phyloP scores from a whole-genome alignment of 2,888 invertebrate species.

The Pyrrhia umbra region DNA sequence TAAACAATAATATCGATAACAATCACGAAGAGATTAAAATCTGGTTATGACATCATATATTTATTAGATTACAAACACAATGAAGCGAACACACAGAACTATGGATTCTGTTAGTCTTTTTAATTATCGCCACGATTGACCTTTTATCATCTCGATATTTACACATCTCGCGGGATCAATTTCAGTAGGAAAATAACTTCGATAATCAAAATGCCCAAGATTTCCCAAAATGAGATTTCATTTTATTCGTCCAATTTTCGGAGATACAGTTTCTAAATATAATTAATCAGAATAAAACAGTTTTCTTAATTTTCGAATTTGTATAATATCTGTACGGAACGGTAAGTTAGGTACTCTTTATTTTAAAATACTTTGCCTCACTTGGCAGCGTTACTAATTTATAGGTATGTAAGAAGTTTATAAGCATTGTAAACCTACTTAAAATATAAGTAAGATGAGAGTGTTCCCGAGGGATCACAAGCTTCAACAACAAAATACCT shows the following conservation, averaged over 20 bases:
- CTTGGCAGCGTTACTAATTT: neutral
- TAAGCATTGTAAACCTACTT: conserved; percentile 21
- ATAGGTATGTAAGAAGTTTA: conserved; percentile 23
- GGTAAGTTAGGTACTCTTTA: neutral
- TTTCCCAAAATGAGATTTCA: conserved; percentile 14
- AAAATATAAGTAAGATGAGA: conserved; percentile 20
- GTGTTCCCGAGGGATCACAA: conserved; percentile 20
- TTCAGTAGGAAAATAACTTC: conserved; percentile 37
- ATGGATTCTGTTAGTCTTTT: too few species aligned
- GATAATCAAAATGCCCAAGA: conserved; percentile 21
- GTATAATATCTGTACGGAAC: neutral
- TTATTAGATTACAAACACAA: conserved; percentile 13
- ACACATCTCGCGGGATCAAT: conserved; percentile 42
- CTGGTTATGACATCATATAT: conserved; percentile 12
- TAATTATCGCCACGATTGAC: too few species aligned
- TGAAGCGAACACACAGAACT: too few species aligned
- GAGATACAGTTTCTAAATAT: conserved; percentile 5
- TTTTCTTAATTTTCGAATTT: conserved; percentile 4
- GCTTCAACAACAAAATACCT: conserved; percentile 22
- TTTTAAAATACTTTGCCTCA: conserved; percentile 6
- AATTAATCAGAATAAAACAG: conserved; percentile 11
- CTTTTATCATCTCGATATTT: conserved; percentile 34
- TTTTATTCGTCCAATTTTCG: conserved; percentile 10
- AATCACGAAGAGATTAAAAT: neutral
- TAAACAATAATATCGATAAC: neutral